phyloP scores from a whole-genome alignment of 2,113 vertebrate genomes.

The Caranx melampygus region DNA sequence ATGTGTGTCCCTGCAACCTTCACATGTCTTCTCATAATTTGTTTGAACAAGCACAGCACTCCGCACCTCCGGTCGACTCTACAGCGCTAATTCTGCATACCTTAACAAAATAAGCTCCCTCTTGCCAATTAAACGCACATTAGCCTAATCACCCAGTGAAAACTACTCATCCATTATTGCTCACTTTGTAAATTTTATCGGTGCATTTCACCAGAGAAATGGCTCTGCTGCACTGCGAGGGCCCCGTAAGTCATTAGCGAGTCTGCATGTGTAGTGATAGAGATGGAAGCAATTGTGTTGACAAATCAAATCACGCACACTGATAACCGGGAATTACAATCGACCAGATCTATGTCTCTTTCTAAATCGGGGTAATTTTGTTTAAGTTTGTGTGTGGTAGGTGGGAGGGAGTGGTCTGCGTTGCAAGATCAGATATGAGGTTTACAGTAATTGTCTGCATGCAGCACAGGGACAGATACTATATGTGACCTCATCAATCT shows the following conservation, averaged over 20 bases:
- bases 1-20: conserved; percentile 17
- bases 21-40: conserved; percentile 28
- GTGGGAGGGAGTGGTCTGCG: no score
- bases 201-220: conserved; percentile 54
- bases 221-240: conserved; percentile 29
- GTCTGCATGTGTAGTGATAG: conserved; percentile 45
- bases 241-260: conserved; percentile 52
- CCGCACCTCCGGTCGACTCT: conserved; percentile 31
- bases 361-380: background rate
- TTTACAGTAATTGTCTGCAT: conserved; percentile 9
- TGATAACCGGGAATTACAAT: conserved; percentile 12
- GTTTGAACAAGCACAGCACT: conserved; percentile 23
- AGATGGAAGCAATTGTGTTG: conserved; percentile 61
- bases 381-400: background rate
- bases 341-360: conserved; percentile 9
- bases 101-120: conserved; percentile 56
- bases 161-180: conserved; percentile 66
- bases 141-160: conserved; percentile 67
- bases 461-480: conserved; percentile 1
- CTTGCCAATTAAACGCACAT: conserved; percentile 73
- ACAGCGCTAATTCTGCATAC: conserved; percentile 41
- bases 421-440: conserved; percentile 2
- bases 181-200: conserved; percentile 66
- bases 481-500: background rate
- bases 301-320: conserved; percentile 58